Conservation (phyloP, 2,888 invertebrate genomes). For the Chesias legatella region DNA sequence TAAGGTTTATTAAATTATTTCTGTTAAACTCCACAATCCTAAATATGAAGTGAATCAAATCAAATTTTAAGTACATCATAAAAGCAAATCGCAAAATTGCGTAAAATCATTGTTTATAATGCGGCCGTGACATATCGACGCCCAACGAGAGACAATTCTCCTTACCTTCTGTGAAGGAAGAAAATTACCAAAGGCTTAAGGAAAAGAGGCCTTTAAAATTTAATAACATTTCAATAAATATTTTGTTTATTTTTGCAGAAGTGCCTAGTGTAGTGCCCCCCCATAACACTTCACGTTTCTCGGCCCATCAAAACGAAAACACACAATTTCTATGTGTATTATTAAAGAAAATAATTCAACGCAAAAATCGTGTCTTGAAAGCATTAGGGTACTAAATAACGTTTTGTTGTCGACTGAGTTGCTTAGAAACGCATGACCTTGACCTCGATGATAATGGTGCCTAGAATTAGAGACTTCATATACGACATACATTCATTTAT, state of each 20-base stretch:
- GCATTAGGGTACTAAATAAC: conserved; percentile 21
- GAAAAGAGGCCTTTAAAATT: no score
- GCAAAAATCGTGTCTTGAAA: conserved; percentile 32
- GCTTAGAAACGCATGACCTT: conserved; percentile 35
- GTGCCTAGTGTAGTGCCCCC: no score
- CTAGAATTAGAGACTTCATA: conserved; percentile 14
- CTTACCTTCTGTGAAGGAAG: no score
- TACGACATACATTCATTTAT: background rate
- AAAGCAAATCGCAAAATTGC: no score
- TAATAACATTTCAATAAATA: no score
- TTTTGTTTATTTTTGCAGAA: no score
- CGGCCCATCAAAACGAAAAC: conserved; percentile 13
- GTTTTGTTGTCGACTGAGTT: conserved; percentile 41
- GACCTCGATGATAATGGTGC: conserved; percentile 32
- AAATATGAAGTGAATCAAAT: no score
- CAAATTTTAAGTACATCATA: no score
- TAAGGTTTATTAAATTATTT: no score
- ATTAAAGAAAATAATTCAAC: conserved; percentile 30
- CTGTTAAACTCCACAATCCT: no score
- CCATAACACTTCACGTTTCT: background rate
- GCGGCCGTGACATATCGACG: conserved; percentile 19
- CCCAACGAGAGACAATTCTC: conserved; percentile 32
- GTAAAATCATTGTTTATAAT: no score
- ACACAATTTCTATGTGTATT: conserved; percentile 22
- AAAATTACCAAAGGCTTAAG: no score